These are phyloP conservation scores for Nymphalis urticae DNA, from an alignment of 2,888 invertebrate genomes.

Conservation along the genomic window DNA sequence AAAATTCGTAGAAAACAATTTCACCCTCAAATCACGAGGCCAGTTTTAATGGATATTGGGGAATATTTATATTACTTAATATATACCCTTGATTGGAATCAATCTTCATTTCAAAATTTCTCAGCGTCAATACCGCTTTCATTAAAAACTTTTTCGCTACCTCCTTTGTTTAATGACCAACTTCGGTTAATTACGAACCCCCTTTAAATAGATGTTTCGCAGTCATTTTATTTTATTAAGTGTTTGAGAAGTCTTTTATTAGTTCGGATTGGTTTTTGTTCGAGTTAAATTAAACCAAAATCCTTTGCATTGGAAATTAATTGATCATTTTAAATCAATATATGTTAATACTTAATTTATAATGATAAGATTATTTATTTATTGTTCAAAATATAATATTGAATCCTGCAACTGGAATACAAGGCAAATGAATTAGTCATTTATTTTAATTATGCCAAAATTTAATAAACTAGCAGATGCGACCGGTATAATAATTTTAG, in stretches of 20 bases:
- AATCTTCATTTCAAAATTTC: constrained; percentile 40
- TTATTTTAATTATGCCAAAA: too few species aligned
- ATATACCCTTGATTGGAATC: constrained; percentile 40
- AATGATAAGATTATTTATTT: too few species aligned
- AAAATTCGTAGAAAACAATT: constrained; percentile 11
- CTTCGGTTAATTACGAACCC: constrained; percentile 44
- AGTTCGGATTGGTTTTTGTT: constrained; percentile 9
- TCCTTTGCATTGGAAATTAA: neutral
- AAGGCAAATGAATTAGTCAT: too few species aligned
- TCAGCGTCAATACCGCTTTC: constrained; percentile 46
- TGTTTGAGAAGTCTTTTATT: constrained; percentile 25
- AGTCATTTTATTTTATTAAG: constrained; percentile 45
- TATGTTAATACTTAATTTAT: neutral
- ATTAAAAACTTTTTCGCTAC: constrained; percentile 47
- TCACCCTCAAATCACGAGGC: constrained; percentile 7
- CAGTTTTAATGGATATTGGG: constrained; percentile 32
- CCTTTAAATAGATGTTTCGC: constrained; percentile 40
- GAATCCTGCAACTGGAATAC: too few species aligned
- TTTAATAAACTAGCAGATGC: too few species aligned
- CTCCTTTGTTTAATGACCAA: constrained; percentile 42
- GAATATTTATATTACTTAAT: constrained; percentile 35
- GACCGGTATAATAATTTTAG: too few species aligned
- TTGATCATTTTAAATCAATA: neutral
- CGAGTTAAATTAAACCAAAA: neutral
- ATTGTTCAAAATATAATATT: too few species aligned